phyloP scores from a whole-genome alignment of 2,888 invertebrate species.

The Limenitis camilla region DNA sequence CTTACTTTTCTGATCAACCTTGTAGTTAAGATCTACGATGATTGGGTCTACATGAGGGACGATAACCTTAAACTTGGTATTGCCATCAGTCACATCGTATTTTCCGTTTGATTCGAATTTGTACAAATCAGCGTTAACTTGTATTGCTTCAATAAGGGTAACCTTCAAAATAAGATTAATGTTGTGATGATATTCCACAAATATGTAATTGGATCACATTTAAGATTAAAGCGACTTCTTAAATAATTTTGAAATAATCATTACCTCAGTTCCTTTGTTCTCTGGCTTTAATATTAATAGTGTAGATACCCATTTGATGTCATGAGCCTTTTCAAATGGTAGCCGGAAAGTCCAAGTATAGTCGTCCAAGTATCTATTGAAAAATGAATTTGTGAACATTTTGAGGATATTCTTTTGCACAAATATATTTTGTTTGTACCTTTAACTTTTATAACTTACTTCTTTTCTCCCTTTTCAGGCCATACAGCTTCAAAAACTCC shows the following conservation, averaged over 20 bases:
- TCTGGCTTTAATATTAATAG: slow-evolving; percentile 49
- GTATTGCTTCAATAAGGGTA: slow-evolving; percentile 49
- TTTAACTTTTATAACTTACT: slow-evolving; percentile 37
- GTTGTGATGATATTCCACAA: neutral
- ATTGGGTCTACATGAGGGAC: slow-evolving; percentile 67
- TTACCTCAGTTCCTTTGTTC: slow-evolving; percentile 55
- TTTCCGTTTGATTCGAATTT: slow-evolving; percentile 61
- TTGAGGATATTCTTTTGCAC: neutral
- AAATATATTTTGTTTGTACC: neutral
- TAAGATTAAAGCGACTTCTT: no score
- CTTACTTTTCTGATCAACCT: slow-evolving; percentile 34
- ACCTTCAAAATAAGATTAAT: slow-evolving; percentile 33
- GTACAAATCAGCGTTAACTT: slow-evolving; percentile 72
- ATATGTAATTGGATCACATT: neutral
- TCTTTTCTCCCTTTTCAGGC: slow-evolving; percentile 47
- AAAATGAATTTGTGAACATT: neutral
- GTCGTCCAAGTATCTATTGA: slow-evolving; percentile 68
- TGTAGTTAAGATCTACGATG: slow-evolving; percentile 57
- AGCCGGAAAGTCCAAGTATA: slow-evolving; percentile 61
- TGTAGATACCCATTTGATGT: slow-evolving; percentile 63
- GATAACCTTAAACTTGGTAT: slow-evolving; percentile 50
- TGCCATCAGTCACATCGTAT: slow-evolving; percentile 44
- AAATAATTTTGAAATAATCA: slow-evolving; percentile 1
- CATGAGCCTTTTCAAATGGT: slow-evolving; percentile 75
- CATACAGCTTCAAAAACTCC: slow-evolving; percentile 53